Evolutionary conservation across 2,113 vertebrate species (phyloP), one percentile per base, ranked within the genome.

Genomic region (Trogon surrucura): DNA sequence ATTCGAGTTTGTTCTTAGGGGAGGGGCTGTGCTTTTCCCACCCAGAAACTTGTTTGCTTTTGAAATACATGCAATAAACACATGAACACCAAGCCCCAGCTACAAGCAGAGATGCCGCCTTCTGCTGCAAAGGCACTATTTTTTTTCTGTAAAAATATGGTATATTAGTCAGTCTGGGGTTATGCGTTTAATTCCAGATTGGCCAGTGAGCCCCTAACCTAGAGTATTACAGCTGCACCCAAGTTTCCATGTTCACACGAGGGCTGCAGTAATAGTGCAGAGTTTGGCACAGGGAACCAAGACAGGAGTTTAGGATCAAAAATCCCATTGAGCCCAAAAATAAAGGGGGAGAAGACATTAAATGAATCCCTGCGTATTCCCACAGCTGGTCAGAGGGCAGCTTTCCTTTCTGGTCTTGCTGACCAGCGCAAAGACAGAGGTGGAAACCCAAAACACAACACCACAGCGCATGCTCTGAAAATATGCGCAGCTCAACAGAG

Each of bases 21-120:
- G 88, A 89, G 71, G 77, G 83, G 61, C 83, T 81, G 53, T 0
- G 0, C 53, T 91, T 79, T 81, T 92, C 93, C 96, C 93, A 91
- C 91, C 86, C 94, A 79, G 91, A 71, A 64, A 38, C 57, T 72
- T 71, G 32, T 81, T 95, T 92, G 69, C 73, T 92, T 79, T 97
- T 34, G 34, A 89, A 91, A 71, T 81, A 86, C 6, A 10, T 89
- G 86, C 26, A 6, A 64, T 91, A 92, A 93, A 93, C 73, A 95
- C 91, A 61, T 7, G 62, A 45, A 56, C 5, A 6, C 30, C 0
- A 0, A 88, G 29, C 23, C 60, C 27, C 45, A 41, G 58, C 67
- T 83, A 57, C 41, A 78, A 91, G 41, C 56, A 87, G 54, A 60
- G 51, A 57, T 10, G 60, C 30, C 78, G 80, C 44, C 17, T 93